These are phyloP conservation scores for Ormyrus labotus DNA, from an alignment of 2,888 invertebrate species.

Conservation along the genomic window DNA sequence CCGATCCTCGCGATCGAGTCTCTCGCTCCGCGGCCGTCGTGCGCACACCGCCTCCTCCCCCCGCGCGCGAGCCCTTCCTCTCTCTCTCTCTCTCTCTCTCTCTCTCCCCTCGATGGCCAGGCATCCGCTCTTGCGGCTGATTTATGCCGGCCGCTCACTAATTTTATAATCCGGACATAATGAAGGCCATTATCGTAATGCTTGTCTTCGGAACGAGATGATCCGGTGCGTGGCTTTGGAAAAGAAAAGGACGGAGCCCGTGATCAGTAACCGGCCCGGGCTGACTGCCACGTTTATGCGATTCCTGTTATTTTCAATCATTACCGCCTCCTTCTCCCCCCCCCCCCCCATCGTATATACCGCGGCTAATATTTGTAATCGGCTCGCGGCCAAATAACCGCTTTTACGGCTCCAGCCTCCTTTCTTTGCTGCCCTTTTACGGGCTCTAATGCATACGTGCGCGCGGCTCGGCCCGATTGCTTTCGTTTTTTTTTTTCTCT, in stretches of 20 bases:
- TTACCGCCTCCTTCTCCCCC: slow-evolving; percentile 58
- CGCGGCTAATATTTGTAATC: slow-evolving; percentile 52
- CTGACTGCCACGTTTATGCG: slow-evolving; percentile 72
- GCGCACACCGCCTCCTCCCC: no score
- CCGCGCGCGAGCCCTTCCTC: no score
- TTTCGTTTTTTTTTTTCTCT: neutral
- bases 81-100: no score
- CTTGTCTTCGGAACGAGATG: slow-evolving; percentile 70
- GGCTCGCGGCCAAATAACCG: slow-evolving; percentile 48
- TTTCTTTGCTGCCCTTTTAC: slow-evolving; percentile 4
- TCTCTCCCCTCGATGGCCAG: no score
- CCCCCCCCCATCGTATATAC: neutral
- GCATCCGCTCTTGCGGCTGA: slow-evolving; percentile 60
- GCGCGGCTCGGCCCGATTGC: no score
- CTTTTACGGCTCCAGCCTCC: slow-evolving; percentile 39
- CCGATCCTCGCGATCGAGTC: no score
- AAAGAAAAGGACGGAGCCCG: slow-evolving; percentile 50
- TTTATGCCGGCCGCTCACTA: slow-evolving; percentile 69
- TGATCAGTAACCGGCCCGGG: slow-evolving; percentile 63
- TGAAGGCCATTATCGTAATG: slow-evolving; percentile 73
- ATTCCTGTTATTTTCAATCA: slow-evolving; percentile 74
- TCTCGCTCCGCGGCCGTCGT: no score
- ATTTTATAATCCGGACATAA: slow-evolving; percentile 72
- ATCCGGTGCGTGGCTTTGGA: slow-evolving; percentile 56
- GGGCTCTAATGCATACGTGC: no score